phyloP scores from a whole-genome alignment of 37 sponge, comb jelly and placozoan species.

The Tethya wilhelma region DNA sequence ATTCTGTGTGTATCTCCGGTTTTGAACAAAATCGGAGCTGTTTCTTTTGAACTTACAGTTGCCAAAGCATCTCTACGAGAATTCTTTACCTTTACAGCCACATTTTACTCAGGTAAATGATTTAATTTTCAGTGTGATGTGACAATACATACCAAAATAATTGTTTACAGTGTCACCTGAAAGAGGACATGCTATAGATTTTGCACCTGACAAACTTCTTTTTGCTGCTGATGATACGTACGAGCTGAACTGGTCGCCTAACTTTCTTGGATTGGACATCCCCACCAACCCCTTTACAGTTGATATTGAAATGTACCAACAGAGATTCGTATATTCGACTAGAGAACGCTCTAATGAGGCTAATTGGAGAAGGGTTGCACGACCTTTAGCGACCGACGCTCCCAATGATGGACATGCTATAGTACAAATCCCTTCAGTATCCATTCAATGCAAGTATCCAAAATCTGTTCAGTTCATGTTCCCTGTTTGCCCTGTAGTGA shows the following conservation, averaged over 20 bases:
- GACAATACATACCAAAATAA: not conserved
- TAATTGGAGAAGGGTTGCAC: not conserved
- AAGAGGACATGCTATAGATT: constrained; percentile 24
- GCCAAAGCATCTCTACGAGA: not conserved
- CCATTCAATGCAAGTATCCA: not conserved
- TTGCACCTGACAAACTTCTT: not conserved
- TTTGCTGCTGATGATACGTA: constrained; percentile 1
- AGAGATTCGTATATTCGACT: not conserved
- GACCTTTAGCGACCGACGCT: not conserved
- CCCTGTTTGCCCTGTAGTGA: not conserved
- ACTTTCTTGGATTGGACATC: constrained; percentile 7
- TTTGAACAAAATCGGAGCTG: constrained; percentile 13
- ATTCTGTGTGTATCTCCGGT: constrained; percentile 54
- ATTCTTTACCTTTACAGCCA: not conserved
- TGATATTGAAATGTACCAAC: constrained; percentile 29
- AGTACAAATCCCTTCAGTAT: not conserved
- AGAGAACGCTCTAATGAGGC: not conserved
- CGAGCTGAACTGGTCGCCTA: constrained; percentile 24
- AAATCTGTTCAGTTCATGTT: not conserved
- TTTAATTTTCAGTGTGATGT: not conserved
- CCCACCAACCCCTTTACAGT: constrained; percentile 20
- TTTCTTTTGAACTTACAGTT: constrained; percentile 28
- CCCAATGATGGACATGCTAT: constrained; percentile 14
- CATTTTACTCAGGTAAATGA: not conserved
- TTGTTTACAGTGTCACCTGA: constrained; percentile 40